Evolutionary conservation across 1,140 invertebrate species (phyloP).

Genomic region (Atopsyche davidsoni): DNA sequence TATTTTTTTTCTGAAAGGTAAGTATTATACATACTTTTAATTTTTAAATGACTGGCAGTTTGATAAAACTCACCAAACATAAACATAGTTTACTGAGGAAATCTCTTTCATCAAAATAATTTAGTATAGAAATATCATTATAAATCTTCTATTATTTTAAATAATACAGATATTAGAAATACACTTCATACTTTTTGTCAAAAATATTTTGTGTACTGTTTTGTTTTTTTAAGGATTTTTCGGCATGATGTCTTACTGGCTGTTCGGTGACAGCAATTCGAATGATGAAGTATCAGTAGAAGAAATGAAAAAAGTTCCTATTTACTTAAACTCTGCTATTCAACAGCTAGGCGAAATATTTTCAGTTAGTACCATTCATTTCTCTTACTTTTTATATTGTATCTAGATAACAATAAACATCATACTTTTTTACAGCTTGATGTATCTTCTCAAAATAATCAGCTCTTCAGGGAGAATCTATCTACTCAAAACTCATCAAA

Average conservation of each 20-base stretch:
- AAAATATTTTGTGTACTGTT: no score
- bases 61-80: no score
- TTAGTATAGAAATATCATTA: no score
- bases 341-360: slow-evolving; percentile 59
- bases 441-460: slow-evolving; percentile 32
- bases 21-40: no score
- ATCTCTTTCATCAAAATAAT: no score
- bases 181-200: no score
- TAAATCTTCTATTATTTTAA: no score
- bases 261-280: slow-evolving; percentile 45
- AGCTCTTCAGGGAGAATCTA: no score
- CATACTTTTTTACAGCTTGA: slow-evolving; percentile 36
- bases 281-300: slow-evolving; percentile 55
- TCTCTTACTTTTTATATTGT: background rate
- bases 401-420: background rate
- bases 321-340: slow-evolving; percentile 52
- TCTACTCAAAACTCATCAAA: slow-evolving; percentile 37
- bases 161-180: no score
- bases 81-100: no score
- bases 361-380: slow-evolving; percentile 44
- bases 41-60: no score
- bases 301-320: slow-evolving; percentile 56
- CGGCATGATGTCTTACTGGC: slow-evolving; percentile 43
- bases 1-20: no score
- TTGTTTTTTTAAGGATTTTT: slow-evolving; percentile 38